phyloP scores from a whole-genome alignment of 1,140 invertebrate genomes.

The Drosophila jambulina region DNA sequence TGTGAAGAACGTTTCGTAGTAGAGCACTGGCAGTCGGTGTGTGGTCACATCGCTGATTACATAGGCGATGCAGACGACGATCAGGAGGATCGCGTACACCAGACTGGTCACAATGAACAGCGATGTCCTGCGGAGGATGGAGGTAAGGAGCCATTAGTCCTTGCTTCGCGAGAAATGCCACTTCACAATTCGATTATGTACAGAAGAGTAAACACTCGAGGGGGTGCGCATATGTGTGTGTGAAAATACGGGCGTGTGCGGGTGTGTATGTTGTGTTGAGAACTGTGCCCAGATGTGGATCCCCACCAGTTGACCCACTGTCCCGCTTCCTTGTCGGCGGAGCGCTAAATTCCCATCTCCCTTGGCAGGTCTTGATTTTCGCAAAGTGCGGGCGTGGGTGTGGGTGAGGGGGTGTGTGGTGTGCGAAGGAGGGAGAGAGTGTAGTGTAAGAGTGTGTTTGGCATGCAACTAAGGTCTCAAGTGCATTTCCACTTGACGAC shows the following conservation, averaged over 20 bases:
- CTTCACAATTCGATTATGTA: slow-evolving; percentile 20
- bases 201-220: slow-evolving; percentile 14
- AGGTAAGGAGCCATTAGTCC: slow-evolving; percentile 3
- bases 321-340: slow-evolving; percentile 19
- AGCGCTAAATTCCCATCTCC: slow-evolving; percentile 23
- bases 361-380: not conserved
- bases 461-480: slow-evolving; percentile 56
- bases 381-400: not conserved
- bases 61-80: slow-evolving; percentile 96
- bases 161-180: not conserved
- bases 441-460: slow-evolving; percentile 15
- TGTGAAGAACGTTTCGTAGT: slow-evolving; percentile 98
- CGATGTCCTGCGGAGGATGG: slow-evolving; percentile 90
- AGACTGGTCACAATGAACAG: slow-evolving; percentile 97
- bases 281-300: slow-evolving; percentile 13
- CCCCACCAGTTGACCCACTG: slow-evolving; percentile 42
- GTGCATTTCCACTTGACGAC: slow-evolving; percentile 42
- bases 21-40: slow-evolving; percentile 94
- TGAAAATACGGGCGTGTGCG: slow-evolving; percentile 9
- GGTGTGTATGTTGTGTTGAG: slow-evolving; percentile 34
- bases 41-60: slow-evolving; percentile 97
- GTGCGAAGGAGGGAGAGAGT: slow-evolving; percentile 5
- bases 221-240: slow-evolving; percentile 30
- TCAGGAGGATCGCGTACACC: slow-evolving; percentile 96
- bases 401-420: slow-evolving; percentile 5